Evolutionary conservation across 2,113 vertebrate genomes (phyloP), one percentile per base, ranked within the genome.

Genomic region (Aramus guarauna): DNA sequence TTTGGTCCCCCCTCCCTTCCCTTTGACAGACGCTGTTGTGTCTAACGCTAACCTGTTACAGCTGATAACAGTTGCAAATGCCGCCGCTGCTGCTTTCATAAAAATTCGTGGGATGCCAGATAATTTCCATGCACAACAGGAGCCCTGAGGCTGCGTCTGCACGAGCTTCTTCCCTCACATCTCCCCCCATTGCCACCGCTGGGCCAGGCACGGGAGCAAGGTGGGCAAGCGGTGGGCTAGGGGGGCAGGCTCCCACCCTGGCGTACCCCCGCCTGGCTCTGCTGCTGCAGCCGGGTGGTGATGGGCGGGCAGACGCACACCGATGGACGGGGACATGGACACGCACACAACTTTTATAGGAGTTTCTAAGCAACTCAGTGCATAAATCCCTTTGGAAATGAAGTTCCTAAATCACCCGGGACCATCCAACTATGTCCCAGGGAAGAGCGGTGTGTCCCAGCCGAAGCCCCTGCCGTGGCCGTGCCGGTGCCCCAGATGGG

Each of bases 131-230:
- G 32, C 67, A 53, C 90, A 71, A 50, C 73, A 48, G 74, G 78
- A 76, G 52, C 60, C 30, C 48, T 13, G 15, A 0, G 4, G 45
- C 90, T 56, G 41, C 2, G 2, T 45, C 78, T 64, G 11, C 37
- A 13, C 0, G 0, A 37, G 23, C n/a, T 37, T 9, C 85, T 50
- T 21, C 34, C n/a, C 48, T 56, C 34, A 3, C 4, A 0, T 27
- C 56, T 71, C 60, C 90, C 39, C 37, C 9, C 27, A 4, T 9
- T 12, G 45, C 58, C 34, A 8, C 20, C 5, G 0, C 12, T 16
- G 34, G 74, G 39, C 48, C 63, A 47, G 64, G 32, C 19, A 17
- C 9, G 6, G 81, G 36, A 45, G n/a, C 3, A 3, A 10, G 24
- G n/a, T 30, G 59, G 27, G 14, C 5, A 43, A 29, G 5, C 11